Evolutionary conservation across 2,888 invertebrate genomes (phyloP), one percentile per base, ranked within the genome.

Genomic region (Diadegma fenestrale): DNA sequence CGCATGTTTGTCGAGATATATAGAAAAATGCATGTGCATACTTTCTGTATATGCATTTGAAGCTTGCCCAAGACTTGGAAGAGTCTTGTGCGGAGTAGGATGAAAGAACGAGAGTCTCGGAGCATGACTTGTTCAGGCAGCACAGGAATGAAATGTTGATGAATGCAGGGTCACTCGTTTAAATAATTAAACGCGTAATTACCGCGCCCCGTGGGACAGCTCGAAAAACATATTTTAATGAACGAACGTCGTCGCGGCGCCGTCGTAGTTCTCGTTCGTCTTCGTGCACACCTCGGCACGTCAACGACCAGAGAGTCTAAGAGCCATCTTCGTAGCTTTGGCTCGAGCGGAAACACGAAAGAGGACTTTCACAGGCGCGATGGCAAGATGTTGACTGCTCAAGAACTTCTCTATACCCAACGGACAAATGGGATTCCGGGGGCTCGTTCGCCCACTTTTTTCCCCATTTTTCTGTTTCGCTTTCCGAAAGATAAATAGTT

Each of bases 141-240:
- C 64, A 22, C 64, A 37, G 75, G 66, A 72, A 89, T 86, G 80
- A 89, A 89, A 90, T 89, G 89, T 90, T 90, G 89, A 90, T 91
- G 91, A 92, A 92, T 91, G 90, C 88, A 88, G 82, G 88, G 89
- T 90, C 88, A 91, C 89, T 91, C 91, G 91, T 92, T 92, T 91
- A 92, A 92, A 92, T 92, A 92, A 93, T 92, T 92, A 92, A 92
- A 91, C 90, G 91, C 91, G 90, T 92, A 93, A 92, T 93, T 92
- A 92, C 91, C 89, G 90, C 80, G 87, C 87, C 87, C 79, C 37
- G 63, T 63, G 68, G 6, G 54, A 54, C 75, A 72, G 66, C 63
- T 66, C 45, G 80, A 88, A 88, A 88, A 90, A 88, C 88, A 89
- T 88, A 91, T 93, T 92, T 92, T 92, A 93, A 93, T 91, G 92